These are phyloP conservation scores for Tetramorium parvispinum DNA, from an alignment of 1,140 invertebrate genomes.

Conservation along the genomic window DNA sequence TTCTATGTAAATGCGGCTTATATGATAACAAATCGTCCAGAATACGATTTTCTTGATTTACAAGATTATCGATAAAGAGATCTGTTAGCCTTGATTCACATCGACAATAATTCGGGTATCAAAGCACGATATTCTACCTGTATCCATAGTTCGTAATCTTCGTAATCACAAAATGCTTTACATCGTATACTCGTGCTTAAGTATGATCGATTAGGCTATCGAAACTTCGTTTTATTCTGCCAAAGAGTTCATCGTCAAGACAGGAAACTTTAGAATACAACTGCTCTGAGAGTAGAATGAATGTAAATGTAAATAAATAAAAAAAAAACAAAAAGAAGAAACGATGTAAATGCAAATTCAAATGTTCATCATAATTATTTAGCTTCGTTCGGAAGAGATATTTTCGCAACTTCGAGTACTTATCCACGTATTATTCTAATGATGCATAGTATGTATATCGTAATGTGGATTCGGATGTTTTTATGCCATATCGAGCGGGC, in stretches of 20 bases:
- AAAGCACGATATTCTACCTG: conserved; percentile 7
- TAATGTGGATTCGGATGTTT: background rate
- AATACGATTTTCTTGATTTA: background rate
- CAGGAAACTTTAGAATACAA: conserved; percentile 9
- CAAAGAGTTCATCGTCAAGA: conserved; percentile 2
- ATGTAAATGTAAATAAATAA: too few relatives aligned
- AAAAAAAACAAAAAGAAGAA: too few relatives aligned
- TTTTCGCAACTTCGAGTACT: background rate
- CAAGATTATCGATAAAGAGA: conserved; percentile 33
- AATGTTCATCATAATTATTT: conserved; percentile 47
- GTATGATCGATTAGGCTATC: conserved; percentile 45
- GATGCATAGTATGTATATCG: background rate
- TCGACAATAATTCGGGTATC: conserved; percentile 12
- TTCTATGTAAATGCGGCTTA: conserved; percentile 9
- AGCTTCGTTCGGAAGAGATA: background rate
- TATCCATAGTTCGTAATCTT: background rate
- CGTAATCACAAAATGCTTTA: conserved; percentile 16
- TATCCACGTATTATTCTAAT: background rate
- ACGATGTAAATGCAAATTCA: conserved; percentile 37
- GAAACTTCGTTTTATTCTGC: conserved; percentile 21
- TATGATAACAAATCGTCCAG: background rate
- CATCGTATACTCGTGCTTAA: background rate
- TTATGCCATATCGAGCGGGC: conserved; percentile 41
- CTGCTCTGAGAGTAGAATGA: background rate
- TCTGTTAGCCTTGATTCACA: background rate